Conservation (phyloP, 1,140 invertebrate species). For the Tribolium madens region DNA sequence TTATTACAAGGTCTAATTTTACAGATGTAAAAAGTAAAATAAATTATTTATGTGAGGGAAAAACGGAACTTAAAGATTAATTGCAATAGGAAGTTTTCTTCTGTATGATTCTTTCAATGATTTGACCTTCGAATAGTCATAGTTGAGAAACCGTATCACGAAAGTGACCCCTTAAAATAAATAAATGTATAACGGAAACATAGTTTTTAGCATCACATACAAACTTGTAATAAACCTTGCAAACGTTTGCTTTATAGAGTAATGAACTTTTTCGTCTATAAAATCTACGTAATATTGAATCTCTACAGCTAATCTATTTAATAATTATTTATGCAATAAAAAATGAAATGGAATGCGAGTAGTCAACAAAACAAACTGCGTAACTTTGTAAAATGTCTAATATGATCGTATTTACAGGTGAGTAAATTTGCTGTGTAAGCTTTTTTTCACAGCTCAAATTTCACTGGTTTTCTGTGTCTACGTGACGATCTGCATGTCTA, state of each 20-base stretch:
- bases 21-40: constrained; percentile 4
- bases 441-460: constrained; percentile 2
- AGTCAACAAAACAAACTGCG: not conserved
- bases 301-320: not conserved
- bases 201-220: too few species aligned
- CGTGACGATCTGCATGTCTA: constrained; percentile 52
- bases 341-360: not conserved
- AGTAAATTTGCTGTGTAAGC: constrained; percentile 19
- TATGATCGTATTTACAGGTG: not conserved
- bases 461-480: constrained; percentile 43
- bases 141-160: constrained; percentile 3
- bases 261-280: not conserved
- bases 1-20: constrained; percentile 18
- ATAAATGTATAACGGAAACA: not conserved
- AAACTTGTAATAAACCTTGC: not conserved
- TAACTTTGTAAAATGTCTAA: not conserved
- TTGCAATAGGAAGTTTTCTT: constrained; percentile 23
- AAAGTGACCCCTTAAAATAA: not conserved
- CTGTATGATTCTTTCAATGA: constrained; percentile 16
- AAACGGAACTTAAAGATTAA: constrained; percentile 24
- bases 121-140: constrained; percentile 12
- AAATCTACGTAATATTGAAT: not conserved
- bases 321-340: not conserved
- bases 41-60: constrained; percentile 22
- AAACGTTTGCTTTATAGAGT: not conserved